A percentile compares a stretch with the other conserved stretches of the same genome.
Evolutionary conservation across 2,888 invertebrate genomes (phyloP).

Genomic region (Calameuta filiformis): DNA sequence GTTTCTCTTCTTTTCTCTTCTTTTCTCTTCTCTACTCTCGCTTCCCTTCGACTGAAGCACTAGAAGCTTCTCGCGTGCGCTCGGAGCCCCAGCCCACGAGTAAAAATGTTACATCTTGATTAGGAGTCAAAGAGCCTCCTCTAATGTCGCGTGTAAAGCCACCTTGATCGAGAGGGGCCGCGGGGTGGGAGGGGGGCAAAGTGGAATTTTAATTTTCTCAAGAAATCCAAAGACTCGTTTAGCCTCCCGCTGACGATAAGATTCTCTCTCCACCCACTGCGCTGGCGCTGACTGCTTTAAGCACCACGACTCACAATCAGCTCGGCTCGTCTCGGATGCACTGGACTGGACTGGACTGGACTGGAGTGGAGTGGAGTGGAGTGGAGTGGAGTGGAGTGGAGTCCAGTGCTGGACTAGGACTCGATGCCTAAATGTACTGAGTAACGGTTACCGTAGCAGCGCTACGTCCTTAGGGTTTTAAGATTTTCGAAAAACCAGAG

Average conservation of each 20-base stretch:
- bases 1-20: not conserved
- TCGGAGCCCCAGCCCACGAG: constrained; percentile 3
- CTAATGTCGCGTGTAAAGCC: constrained; percentile 20
- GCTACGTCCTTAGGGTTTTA: no score
- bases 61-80: not conserved
- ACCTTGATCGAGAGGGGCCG: constrained; percentile 11
- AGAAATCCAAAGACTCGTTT: constrained; percentile 47
- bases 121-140: constrained; percentile 25
- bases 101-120: constrained; percentile 49
- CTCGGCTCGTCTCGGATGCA: not conserved
- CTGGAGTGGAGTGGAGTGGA: no score
- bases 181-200: not conserved
- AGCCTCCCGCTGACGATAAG: constrained; percentile 21
- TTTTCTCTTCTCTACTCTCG: no score
- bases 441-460: no score
- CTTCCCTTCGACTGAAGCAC: not conserved
- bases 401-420: no score
- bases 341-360: no score
- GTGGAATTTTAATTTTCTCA: constrained; percentile 48
- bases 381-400: no score
- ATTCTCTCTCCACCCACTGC: constrained; percentile 44
- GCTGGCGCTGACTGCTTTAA: not conserved
- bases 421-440: no score
- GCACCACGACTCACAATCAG: not conserved
- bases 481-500: no score